Conservation (phyloP, 2,888 invertebrate species). For the Lasioglossum calceatum region DNA sequence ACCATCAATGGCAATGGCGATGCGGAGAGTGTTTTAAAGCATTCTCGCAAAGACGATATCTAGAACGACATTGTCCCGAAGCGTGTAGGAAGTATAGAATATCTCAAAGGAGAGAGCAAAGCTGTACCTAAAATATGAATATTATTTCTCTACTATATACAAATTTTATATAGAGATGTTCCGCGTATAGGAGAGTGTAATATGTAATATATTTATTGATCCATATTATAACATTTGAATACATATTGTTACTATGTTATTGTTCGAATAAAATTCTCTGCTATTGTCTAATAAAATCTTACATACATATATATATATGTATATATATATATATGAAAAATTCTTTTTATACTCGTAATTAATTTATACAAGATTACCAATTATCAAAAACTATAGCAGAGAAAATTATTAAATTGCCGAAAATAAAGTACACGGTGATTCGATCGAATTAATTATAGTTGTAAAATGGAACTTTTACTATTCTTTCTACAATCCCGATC, state of each 20-base stretch:
- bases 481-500: too few species aligned
- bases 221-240: slow-evolving; percentile 28
- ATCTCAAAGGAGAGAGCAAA: slow-evolving; percentile 78
- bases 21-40: slow-evolving; percentile 89
- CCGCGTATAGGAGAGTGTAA: slow-evolving; percentile 34
- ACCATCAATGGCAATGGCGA: slow-evolving; percentile 89
- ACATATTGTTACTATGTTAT: slow-evolving; percentile 13
- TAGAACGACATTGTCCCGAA: slow-evolving; percentile 88
- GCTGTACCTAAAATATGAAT: slow-evolving; percentile 24
- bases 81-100: slow-evolving; percentile 88
- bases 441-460: too few species aligned
- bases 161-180: slow-evolving; percentile 17
- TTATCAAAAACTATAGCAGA: background rate
- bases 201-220: slow-evolving; percentile 41
- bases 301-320: background rate
- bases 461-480: too few species aligned
- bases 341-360: background rate
- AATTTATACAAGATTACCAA: background rate
- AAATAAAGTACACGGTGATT: too few species aligned
- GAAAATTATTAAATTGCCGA: background rate
- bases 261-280: slow-evolving; percentile 14
- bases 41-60: slow-evolving; percentile 88
- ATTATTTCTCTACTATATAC: slow-evolving; percentile 29
- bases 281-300: background rate
- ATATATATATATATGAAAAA: background rate